Percentiles rank a stretch among this genome's conserved stretches.
These are phyloP conservation scores for Drosophila bocqueti DNA, from an alignment of 1,140 invertebrate genomes.

Conservation along the genomic window DNA sequence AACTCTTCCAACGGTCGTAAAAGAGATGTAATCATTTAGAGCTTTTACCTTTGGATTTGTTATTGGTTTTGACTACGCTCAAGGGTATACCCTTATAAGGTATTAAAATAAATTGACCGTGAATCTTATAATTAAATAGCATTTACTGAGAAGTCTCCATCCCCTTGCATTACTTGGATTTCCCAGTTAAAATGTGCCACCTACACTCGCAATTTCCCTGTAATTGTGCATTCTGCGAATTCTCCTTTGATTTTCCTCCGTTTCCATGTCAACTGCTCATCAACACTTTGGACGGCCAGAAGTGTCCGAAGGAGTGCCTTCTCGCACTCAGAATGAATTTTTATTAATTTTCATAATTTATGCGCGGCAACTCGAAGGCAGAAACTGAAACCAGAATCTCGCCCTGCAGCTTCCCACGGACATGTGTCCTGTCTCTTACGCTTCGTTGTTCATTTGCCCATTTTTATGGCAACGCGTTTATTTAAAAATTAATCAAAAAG, in stretches of 20 bases:
- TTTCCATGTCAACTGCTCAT: constrained; percentile 70
- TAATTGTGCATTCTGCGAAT: constrained; percentile 72
- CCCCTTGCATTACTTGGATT: constrained; percentile 5
- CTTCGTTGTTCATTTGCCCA: constrained; percentile 55
- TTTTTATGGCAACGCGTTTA: constrained; percentile 74
- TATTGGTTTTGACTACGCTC: too few species aligned
- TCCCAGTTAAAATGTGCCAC: constrained; percentile 39
- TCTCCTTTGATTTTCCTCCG: constrained; percentile 32
- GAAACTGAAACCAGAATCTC: constrained; percentile 46
- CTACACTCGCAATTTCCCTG: constrained; percentile 59
- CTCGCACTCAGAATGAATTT: constrained; percentile 60
- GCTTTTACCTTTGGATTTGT: neutral
- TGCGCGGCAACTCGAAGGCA: constrained; percentile 46
- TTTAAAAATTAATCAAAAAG: constrained; percentile 83
- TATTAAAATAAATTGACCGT: neutral
- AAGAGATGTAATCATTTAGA: neutral
- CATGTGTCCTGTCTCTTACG: constrained; percentile 30
- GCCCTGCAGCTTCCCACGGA: constrained; percentile 10
- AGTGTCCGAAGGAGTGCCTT: constrained; percentile 37
- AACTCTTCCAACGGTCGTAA: neutral
- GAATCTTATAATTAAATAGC: too few species aligned
- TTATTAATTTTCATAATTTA: constrained; percentile 84
- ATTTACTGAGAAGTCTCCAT: neutral
- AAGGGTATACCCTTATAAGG: too few species aligned
- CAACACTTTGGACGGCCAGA: constrained; percentile 54